Evolutionary conservation across 2,113 vertebrate species (phyloP).

Genomic region (Varanus salvator): DNA sequence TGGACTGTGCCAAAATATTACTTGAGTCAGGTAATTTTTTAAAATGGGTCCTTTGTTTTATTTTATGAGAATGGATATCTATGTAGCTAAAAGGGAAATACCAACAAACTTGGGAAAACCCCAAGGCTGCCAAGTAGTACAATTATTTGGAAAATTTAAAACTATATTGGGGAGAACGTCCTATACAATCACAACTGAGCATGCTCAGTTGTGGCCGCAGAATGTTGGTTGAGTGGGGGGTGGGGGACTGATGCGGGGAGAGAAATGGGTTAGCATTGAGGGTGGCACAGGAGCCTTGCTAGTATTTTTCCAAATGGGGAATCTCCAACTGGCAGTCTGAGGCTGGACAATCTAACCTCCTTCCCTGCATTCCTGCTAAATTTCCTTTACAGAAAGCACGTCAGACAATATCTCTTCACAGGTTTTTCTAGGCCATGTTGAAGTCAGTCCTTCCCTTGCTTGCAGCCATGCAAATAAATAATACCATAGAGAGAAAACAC

Average conservation of each 20-base stretch:
- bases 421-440: background rate
- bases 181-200: background rate
- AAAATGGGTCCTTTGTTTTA: background rate
- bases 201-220: background rate
- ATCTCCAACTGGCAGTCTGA: background rate
- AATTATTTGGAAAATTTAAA: background rate
- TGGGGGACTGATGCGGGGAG: background rate
- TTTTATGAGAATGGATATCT: too few relatives aligned
- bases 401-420: background rate
- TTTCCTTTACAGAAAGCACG: background rate
- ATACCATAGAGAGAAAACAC: background rate
- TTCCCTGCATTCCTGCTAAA: background rate
- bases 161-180: too few relatives aligned
- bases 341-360: background rate
- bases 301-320: background rate
- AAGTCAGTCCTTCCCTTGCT: background rate
- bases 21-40: constrained; percentile 85
- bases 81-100: too few relatives aligned
- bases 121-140: background rate
- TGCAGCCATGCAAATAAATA: background rate
- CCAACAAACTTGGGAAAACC: background rate
- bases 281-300: background rate
- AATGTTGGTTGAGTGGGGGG: background rate
- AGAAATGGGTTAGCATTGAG: background rate
- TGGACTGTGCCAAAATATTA: constrained; percentile 80